Base-by-base conservation (phyloP, 2,888 invertebrate species). In the Limulus polyphemus region DNA sequence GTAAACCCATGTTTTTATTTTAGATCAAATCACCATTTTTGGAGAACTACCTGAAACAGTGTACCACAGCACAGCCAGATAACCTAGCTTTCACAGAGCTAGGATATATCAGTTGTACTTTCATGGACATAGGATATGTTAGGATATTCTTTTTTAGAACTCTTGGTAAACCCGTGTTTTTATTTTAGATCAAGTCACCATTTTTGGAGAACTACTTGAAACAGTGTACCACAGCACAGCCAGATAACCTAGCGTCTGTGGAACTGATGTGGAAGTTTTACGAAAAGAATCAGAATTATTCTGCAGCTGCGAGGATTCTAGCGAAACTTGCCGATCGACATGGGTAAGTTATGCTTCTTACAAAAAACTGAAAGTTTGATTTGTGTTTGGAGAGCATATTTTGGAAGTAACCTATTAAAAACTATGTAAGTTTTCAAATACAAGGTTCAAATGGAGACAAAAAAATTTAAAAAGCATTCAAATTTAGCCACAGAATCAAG, bases 231-330 rank as follows among this genome's bases (percentile, higher is more conserved):
- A 74, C 65, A 14, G 49, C 62, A 54, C 66, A 64, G 13, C 82
- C 84, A 11, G 81, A 85, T 57, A 77, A 82, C 69, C 75, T 83
- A 1, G 79, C 79, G 69, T 77, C 86, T 32, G 81, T 88, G 68
- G 91, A 95, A 75, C 79, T 98, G 68, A 78, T 98, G 61, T 98
- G 98, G 97, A 92, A 92, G 77, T 94, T 89, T 75, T 93, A 97
- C 73, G 95, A 98, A 77, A 87, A 88, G 74, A 87, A 86, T 72
- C 87, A 87, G 47, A 91, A 95, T 75, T 97, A 93, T 74, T 83
- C 88, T 1, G 87, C 90, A 11, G 98, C 98, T 1, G 94, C 98
- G 0, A 84, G 87, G 72, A 89, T 97, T 68, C 80, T 98, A 2
- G 87, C 90, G 69, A 86, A 86, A 71, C 81, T 98, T 64, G 92